Evolutionary conservation across 1,140 invertebrate genomes (phyloP).

Genomic region (Drosophila novamexicana): DNA sequence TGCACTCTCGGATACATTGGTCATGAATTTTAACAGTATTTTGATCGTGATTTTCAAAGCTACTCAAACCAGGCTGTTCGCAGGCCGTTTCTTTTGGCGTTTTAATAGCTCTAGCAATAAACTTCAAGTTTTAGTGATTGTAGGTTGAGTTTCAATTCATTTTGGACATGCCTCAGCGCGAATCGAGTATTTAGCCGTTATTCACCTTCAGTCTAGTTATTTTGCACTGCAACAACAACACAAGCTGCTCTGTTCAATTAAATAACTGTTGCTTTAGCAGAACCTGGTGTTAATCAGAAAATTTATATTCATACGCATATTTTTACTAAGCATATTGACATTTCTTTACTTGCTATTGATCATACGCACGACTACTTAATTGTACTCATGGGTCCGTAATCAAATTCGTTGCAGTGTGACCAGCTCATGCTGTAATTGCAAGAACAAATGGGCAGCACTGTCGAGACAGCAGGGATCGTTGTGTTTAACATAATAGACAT

Average conservation of each 20-base stretch:
- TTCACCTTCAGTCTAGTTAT: constrained; percentile 62
- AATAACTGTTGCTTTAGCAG: background rate
- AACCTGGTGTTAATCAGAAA: background rate
- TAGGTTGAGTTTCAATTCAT: constrained; percentile 31
- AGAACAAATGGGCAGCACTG: background rate
- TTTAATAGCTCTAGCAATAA: constrained; percentile 77
- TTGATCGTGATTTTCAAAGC: constrained; percentile 82
- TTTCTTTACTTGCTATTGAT: too few relatives aligned
- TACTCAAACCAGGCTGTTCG: constrained; percentile 12
- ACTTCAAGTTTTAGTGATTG: constrained; percentile 74
- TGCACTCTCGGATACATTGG: constrained; percentile 42
- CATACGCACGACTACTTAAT: too few relatives aligned
- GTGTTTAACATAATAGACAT: background rate
- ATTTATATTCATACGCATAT: background rate
- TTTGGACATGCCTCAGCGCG: constrained; percentile 46
- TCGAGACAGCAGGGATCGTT: background rate
- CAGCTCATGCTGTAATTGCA: background rate
- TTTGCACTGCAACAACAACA: constrained; percentile 17
- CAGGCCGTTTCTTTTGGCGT: constrained; percentile 41
- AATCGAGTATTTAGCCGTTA: constrained; percentile 42
- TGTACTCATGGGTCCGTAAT: too few relatives aligned
- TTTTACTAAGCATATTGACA: background rate
- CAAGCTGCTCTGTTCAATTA: background rate
- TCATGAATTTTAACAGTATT: constrained; percentile 65
- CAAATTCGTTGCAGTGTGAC: too few relatives aligned